Conservation (phyloP, 2,888 invertebrate species). For the Mythimna lalbum region DNA sequence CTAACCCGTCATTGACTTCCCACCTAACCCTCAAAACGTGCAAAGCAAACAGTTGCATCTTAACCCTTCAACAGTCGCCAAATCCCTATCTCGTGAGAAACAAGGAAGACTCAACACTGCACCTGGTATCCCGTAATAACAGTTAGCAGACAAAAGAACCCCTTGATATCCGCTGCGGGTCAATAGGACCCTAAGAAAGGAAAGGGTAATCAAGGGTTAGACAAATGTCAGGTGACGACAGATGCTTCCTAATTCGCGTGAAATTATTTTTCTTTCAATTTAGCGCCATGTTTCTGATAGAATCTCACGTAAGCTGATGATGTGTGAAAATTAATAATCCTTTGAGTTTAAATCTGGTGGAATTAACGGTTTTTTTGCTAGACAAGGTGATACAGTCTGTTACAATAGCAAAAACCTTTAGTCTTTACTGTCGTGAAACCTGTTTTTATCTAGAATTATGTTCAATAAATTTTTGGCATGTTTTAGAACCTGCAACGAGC, state of each 20-base stretch:
- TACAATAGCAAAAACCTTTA: background rate
- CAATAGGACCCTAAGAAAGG: constrained; percentile 76
- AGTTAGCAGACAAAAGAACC: constrained; percentile 84
- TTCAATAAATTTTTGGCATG: too few relatives aligned
- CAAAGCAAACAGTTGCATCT: constrained; percentile 77
- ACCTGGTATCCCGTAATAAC: constrained; percentile 87
- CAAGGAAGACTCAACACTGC: constrained; percentile 77
- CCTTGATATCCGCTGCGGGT: constrained; percentile 82
- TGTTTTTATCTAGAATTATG: too few relatives aligned
- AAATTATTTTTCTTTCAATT: constrained; percentile 84
- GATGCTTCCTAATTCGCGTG: constrained; percentile 88
- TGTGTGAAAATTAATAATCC: constrained; percentile 86
- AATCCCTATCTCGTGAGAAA: constrained; percentile 85
- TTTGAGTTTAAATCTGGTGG: constrained; percentile 6
- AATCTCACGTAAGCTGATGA: constrained; percentile 84
- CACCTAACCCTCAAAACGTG: constrained; percentile 58
- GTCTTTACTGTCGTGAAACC: too few relatives aligned
- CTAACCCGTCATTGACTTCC: constrained; percentile 63
- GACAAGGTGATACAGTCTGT: background rate
- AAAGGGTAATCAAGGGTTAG: constrained; percentile 84
- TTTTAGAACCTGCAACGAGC: too few relatives aligned
- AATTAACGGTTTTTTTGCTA: constrained; percentile 7
- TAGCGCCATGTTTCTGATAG: constrained; percentile 72
- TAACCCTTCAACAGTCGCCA: constrained; percentile 72
- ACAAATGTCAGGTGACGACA: constrained; percentile 85